phyloP scores from a whole-genome alignment of 2,113 vertebrate genomes.

The Callocephalon fimbriatum region DNA sequence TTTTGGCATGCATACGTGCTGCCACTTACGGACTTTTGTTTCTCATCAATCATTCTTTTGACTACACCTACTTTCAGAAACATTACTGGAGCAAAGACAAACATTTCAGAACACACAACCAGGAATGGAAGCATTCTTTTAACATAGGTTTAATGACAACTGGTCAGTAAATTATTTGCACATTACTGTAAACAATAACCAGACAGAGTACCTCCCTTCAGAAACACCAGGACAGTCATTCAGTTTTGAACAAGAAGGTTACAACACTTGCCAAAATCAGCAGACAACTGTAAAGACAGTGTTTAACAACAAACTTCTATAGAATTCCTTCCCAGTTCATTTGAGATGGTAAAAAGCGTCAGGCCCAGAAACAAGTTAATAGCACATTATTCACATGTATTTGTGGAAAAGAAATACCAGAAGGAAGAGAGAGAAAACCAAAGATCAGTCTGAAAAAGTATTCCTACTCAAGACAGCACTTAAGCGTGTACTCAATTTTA shows the following conservation, averaged over 20 bases:
- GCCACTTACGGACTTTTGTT: background rate
- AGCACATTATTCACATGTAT: background rate
- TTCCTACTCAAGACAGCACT: background rate
- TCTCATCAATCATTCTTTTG: background rate
- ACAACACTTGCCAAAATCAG: background rate
- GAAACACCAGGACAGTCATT: background rate
- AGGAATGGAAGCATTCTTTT: background rate
- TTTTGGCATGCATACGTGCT: fast-evolving
- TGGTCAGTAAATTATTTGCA: background rate
- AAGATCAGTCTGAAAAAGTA: background rate
- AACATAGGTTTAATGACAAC: background rate
- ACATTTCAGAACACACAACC: background rate
- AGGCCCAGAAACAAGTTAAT: background rate
- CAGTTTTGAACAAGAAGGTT: background rate
- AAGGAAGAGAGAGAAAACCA: background rate
- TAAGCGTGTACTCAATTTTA: background rate
- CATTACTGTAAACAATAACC: background rate
- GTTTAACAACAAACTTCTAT: background rate
- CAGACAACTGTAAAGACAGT: background rate
- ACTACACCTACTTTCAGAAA: background rate
- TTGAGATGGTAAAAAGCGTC: background rate
- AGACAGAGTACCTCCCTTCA: background rate
- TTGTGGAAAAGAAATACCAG: background rate
- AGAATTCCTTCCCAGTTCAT: background rate
- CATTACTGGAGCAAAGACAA: background rate